A percentile compares a stretch with the other conserved stretches of the same genome.
phyloP scores from a whole-genome alignment of 2,888 invertebrate genomes.

The Thereva nobilitata region DNA sequence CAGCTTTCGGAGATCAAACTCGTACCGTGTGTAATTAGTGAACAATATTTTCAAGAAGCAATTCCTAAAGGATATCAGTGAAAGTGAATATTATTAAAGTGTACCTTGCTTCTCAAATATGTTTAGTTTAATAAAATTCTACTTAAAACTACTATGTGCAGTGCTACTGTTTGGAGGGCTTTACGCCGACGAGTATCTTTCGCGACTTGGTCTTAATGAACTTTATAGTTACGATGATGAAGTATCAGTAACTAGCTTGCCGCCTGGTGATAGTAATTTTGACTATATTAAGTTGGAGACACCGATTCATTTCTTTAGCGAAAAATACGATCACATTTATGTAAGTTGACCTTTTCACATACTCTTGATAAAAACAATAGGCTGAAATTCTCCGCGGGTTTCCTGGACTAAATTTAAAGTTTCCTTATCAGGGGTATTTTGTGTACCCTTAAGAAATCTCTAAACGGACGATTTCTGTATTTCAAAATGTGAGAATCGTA shows the following conservation, averaged over 20 bases:
- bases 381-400: neutral
- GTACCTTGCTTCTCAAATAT: neutral
- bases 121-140: slow-evolving; percentile 10
- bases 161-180: slow-evolving; percentile 11
- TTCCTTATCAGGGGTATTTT: too few species aligned
- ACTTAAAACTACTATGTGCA: neutral
- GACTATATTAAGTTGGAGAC: slow-evolving; percentile 51
- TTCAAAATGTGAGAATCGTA: too few species aligned
- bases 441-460: too few species aligned
- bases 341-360: slow-evolving; percentile 66
- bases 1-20: neutral
- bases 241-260: slow-evolving; percentile 43
- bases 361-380: slow-evolving; percentile 19
- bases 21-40: neutral
- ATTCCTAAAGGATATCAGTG: slow-evolving; percentile 29
- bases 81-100: neutral
- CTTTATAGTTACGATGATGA: slow-evolving; percentile 39
- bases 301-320: slow-evolving; percentile 80
- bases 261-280: slow-evolving; percentile 53
- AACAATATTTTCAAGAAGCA: neutral
- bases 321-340: slow-evolving; percentile 73
- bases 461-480: too few species aligned
- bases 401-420: too few species aligned
- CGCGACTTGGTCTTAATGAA: slow-evolving; percentile 17
- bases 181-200: neutral